Evolutionary conservation across 2,113 vertebrate genomes (phyloP), one percentile per base, ranked within the genome.

Genomic region (Aptenodytes patagonicus): DNA sequence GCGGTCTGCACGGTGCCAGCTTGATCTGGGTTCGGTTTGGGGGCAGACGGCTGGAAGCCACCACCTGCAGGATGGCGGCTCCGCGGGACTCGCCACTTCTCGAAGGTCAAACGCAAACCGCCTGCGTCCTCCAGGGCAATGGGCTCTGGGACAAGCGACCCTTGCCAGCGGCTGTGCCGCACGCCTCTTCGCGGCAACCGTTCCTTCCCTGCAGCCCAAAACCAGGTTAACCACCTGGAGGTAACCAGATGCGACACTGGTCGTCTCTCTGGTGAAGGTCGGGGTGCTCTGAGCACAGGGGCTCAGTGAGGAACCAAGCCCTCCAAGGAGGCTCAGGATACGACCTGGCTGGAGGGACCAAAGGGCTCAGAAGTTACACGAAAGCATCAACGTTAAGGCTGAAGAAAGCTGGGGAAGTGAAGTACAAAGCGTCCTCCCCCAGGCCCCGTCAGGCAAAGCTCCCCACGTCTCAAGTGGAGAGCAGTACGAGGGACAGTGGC

Each of bases 1-100:
- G 0, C 0, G 29, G 60, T 8, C 58, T 51, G 8, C 32, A 34
- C 2, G 2, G 5, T 3, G 6, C 12, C n/a, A 55, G 19, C 38
- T 49, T 7, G 20, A 42, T 21, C 19, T 7, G 11, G 24, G 54
- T 13, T 34, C 0, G 1, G 13, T 42, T 15, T 68, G 18, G 29
- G 10, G 13, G 5, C 15, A 32, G 21, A 15, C 1, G 7, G 20
- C 44, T 65, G 20, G 62, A n/a, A 69, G 54, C 5, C 9, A 25
- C 3, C 18, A 17, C 8, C 8, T 1, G 11, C 0, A 1, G 47
- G 82, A n/a, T 1, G 7, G 49, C 29, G 60, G 49, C 65, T 92
- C 28, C 38, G 79, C 7, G 1, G 6, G 38, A 62, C 2, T 17
- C 18, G 1, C 0, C n/a, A 5, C 17, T 36, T 57, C 54, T 40